Base-by-base conservation (phyloP, 2,888 invertebrate genomes). In the Cerceris rybyensis region DNA sequence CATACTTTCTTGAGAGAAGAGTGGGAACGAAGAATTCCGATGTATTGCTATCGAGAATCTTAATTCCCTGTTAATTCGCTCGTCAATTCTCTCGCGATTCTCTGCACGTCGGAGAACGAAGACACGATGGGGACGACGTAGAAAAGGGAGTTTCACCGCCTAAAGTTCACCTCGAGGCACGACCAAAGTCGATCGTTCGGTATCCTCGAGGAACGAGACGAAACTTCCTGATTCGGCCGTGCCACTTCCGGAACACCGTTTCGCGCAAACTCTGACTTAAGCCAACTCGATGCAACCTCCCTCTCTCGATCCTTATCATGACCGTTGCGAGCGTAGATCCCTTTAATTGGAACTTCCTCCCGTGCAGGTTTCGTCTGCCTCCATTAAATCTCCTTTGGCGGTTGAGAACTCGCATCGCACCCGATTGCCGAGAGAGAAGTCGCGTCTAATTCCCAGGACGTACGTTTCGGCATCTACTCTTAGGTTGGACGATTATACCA, bases 271-370 rank as follows among this genome's bases (percentile, higher is more conserved):
- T 76, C 67, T 14, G 70, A 63, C 65, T 79, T 59, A 59, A 74
- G 69, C 68, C 72, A 73, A 70, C 61, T 71, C 65, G 74, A 70
- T 64, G 41, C 63, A 50, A 46, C 43, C 63, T 28, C 28, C 28
- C 28, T 55, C 58, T 50, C 52, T 73, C 71, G 75, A 81, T 79
- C 70, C 66, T 86, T 86, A 83, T 83, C 86, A 61, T 50, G 70
- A 79, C 70, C 69, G 63, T 81, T 66, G 63, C 72, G 52, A 78
- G 58, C 60, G 73, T 72, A 72, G 80, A 84, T 79, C 65, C 72
- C 70, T 79, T 77, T 79, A 85, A 83, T 86, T 83, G 78, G 65
- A 76, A 76, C 66, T 63, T 69, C 61, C 61, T 75, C 59, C 58
- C 28, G 66, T 57, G 63, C 54, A 43, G 61, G 60, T 66, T 78